phyloP scores from a whole-genome alignment of 53 echinoderm and acorn worm species.

The Echinarachnius parma region DNA sequence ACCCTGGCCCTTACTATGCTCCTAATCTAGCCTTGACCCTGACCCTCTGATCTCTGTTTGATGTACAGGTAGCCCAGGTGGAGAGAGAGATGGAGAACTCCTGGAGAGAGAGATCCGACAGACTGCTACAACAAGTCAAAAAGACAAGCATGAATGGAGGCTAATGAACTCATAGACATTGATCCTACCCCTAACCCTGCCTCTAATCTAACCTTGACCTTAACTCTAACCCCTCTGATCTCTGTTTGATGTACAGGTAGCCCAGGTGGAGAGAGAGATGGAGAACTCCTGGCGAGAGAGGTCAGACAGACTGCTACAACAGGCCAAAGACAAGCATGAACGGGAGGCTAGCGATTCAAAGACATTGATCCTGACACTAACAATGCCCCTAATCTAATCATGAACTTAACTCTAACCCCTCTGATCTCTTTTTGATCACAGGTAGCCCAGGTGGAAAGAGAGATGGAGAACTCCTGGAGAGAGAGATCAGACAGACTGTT shows the following conservation, averaged over 20 bases:
- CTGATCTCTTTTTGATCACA: constrained; percentile 15
- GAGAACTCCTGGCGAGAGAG: constrained; percentile 87
- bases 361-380: no score
- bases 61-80: constrained; percentile 86
- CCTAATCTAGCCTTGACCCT: no score
- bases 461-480: constrained; percentile 81
- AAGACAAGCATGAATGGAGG: no score
- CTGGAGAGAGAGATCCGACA: constrained; percentile 88
- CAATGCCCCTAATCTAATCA: no score
- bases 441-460: constrained; percentile 88
- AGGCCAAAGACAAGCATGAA: constrained; percentile 83
- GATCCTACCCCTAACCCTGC: no score
- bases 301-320: constrained; percentile 78
- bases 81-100: constrained; percentile 88
- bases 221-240: no score
- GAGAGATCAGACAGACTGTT: constrained; percentile 89
- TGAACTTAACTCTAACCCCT: not conserved
- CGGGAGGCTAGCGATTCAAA: no score
- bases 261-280: constrained; percentile 86
- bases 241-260: no score
- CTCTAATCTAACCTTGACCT: no score
- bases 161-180: no score
- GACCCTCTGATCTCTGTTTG: no score
- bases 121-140: constrained; percentile 71
- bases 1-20: no score